Evolutionary conservation across 2,888 invertebrate genomes (phyloP).

Genomic region (Syrista parreyssii): DNA sequence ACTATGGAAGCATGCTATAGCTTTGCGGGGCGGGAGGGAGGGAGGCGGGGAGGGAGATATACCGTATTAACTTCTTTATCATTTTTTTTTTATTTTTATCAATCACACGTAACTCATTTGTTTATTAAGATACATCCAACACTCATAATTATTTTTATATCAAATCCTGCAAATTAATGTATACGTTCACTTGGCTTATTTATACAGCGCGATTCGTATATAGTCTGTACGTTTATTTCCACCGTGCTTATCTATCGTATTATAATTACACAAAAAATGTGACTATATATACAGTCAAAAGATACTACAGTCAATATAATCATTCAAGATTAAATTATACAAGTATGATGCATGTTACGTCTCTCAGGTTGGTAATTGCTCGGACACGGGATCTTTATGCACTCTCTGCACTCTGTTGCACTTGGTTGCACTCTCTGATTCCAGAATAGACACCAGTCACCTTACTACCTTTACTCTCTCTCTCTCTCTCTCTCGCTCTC

Average conservation of each 20-base stretch:
- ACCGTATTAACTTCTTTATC: neutral
- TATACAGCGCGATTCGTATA: too few relatives aligned
- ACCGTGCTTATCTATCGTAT: neutral
- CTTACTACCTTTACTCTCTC: slow-evolving; percentile 23
- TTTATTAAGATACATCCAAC: neutral
- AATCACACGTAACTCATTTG: neutral
- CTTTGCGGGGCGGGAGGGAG: neutral
- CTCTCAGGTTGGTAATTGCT: slow-evolving; percentile 46
- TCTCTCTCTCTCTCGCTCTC: slow-evolving; percentile 4
- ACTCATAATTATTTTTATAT: too few relatives aligned
- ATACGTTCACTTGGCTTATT: too few relatives aligned
- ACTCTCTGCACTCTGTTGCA: neutral
- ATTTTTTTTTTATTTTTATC: neutral
- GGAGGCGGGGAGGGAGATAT: too few relatives aligned
- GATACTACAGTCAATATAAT: neutral
- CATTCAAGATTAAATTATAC: neutral
- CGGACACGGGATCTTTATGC: slow-evolving; percentile 30
- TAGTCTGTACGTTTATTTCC: too few relatives aligned
- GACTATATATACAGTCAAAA: neutral
- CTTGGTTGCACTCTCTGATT: neutral
- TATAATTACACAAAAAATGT: neutral
- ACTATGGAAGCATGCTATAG: neutral
- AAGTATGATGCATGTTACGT: slow-evolving; percentile 45
- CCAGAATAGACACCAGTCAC: neutral
- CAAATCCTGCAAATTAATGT: too few relatives aligned